phyloP scores from a whole-genome alignment of 2,797 vertebrate species.

The Potorous gilbertii region DNA sequence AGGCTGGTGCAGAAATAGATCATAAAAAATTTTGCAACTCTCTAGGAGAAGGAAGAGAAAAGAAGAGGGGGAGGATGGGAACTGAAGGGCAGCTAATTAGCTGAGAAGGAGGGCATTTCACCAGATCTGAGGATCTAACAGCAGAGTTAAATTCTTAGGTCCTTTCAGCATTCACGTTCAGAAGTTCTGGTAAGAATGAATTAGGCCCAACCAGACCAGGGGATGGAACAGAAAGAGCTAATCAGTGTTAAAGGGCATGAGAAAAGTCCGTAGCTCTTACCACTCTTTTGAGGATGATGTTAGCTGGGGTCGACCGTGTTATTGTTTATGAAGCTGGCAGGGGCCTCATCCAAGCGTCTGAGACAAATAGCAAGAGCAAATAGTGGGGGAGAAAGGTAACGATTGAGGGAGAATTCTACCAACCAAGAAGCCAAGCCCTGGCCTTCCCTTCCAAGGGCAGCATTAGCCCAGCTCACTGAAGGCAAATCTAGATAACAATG shows the following conservation, averaged over 20 bases:
- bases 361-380: neutral
- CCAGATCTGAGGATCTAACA: slow-evolving; percentile 56
- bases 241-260: neutral
- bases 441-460: neutral
- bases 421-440: neutral
- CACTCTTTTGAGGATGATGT: neutral
- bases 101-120: slow-evolving; percentile 46
- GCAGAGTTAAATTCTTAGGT: slow-evolving; percentile 56
- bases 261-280: neutral
- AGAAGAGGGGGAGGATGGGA: slow-evolving; percentile 19
- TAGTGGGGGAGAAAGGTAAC: neutral
- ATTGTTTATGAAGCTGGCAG: neutral
- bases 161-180: slow-evolving; percentile 65
- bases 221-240: neutral
- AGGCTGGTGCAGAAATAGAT: slow-evolving; percentile 3
- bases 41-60: slow-evolving; percentile 12
- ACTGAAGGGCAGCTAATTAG: slow-evolving; percentile 59
- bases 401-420: neutral
- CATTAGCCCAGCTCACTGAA: neutral
- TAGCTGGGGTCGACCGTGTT: neutral
- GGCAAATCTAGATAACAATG: neutral
- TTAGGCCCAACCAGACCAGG: slow-evolving; percentile 13
- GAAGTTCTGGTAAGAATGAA: slow-evolving; percentile 49
- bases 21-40: slow-evolving; percentile 43
- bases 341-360: neutral